Conservation (phyloP, 2,888 invertebrate species). For the Apamea monoglypha region DNA sequence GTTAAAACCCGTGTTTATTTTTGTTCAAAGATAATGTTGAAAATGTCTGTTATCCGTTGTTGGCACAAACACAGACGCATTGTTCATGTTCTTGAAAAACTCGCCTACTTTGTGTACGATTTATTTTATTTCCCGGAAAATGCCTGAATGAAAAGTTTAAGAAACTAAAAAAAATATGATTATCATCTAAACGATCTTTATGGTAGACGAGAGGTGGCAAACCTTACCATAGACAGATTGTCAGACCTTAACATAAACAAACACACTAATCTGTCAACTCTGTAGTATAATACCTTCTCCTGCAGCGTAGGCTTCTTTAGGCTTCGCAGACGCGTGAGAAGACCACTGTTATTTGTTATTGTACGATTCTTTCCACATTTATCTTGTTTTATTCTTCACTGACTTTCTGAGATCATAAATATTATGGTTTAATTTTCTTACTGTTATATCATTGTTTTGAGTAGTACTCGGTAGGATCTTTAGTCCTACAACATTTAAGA, state of each 20-base stretch:
- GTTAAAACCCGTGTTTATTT: constrained; percentile 31
- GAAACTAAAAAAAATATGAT: too few species aligned
- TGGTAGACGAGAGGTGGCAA: background rate
- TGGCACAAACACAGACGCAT: background rate
- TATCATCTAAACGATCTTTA: background rate
- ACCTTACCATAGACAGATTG: background rate
- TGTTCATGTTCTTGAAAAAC: background rate
- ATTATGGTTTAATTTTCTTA: constrained; percentile 55
- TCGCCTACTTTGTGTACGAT: background rate
- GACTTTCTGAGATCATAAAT: constrained; percentile 43
- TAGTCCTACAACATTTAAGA: background rate
- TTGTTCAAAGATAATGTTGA: background rate
- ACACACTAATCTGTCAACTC: constrained; percentile 33
- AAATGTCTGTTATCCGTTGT: background rate
- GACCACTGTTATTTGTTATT: constrained; percentile 61
- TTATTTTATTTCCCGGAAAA: background rate
- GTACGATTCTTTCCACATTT: constrained; percentile 49
- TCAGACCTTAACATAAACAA: constrained; percentile 26
- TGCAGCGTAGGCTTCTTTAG: constrained; percentile 10
- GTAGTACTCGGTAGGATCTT: background rate
- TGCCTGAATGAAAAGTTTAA: background rate
- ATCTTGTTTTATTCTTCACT: constrained; percentile 51
- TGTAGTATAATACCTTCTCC: background rate
- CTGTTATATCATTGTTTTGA: constrained; percentile 14
- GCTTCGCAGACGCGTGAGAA: constrained; percentile 63